Base-by-base conservation (phyloP, 2,113 vertebrate species). In the Bubo blakistoni region DNA sequence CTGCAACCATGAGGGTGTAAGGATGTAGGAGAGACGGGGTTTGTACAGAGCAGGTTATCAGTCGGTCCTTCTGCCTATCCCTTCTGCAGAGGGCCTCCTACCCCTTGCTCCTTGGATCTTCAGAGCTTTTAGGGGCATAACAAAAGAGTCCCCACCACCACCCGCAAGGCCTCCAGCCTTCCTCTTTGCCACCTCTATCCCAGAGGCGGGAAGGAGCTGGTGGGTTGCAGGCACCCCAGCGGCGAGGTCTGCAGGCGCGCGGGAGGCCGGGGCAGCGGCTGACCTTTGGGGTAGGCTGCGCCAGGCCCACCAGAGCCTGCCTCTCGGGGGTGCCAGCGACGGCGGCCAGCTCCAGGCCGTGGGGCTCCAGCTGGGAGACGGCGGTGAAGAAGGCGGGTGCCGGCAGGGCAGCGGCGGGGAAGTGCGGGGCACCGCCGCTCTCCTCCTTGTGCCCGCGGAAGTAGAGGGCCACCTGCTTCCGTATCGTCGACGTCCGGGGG, bases 381-480 rank as follows among this genome's bases (percentile, higher is more conserved):
- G 99, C 98, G 1, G 99, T 99, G 98, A 99, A 99, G 98, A 99
- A 99, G 62, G 99, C 98, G 0, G 99, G 99, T 0, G 99, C 98
- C 0, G 99, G 98, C 94, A 99, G 98, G 38, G 99, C 98, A 1
- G 99, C 97, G 0, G 98, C 97, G 1, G 99, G 98, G 94, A 99
- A 99, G 92, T 99, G 99, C 3, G 99, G 97, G 3, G 98, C 97
- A 1, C 98, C 97, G 9, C 99, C 98, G 42, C 99, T 99, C 94
- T 99, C 99, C 80, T 99, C 99, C 95, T 99, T 99, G 96, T 99
- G 99, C 54, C 99, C 99, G 4, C 99, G 98, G 98, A 99, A 99
- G 98, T 99, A 99, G 42, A 99, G 98, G 57, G 99, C 99, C 92
- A 99, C 99, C 97, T 99, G 99, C 97, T 99, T 99, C 93, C 99